Conservation (phyloP, 2,113 vertebrate species). For the Hippocampus guttulatus region DNA sequence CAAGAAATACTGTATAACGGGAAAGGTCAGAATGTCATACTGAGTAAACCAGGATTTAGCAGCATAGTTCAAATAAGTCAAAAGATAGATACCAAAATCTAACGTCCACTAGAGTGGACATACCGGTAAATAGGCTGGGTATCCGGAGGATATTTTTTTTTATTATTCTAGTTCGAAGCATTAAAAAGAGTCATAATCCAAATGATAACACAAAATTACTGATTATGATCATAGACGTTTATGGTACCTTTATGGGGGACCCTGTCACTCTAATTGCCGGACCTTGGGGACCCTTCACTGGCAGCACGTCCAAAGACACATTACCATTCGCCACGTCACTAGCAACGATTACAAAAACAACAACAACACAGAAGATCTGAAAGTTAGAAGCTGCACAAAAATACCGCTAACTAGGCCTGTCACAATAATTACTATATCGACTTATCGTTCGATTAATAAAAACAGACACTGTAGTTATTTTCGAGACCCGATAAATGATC, state of each 20-base stretch:
- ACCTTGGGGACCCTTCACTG: conserved; percentile 90
- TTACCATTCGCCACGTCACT: conserved; percentile 69
- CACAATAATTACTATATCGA: no score
- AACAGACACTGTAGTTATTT: no score
- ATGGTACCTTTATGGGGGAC: conserved; percentile 50
- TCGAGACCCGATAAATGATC: no score
- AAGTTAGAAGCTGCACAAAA: neutral
- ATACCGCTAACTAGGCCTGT: neutral
- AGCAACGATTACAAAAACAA: conserved; percentile 10
- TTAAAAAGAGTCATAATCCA: neutral
- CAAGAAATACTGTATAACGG: no score
- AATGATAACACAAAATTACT: neutral
- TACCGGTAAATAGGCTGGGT: no score
- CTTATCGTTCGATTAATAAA: no score
- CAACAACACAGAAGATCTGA: neutral
- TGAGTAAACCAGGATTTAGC: no score
- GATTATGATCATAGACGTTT: neutral
- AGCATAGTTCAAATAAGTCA: no score
- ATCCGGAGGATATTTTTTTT: neutral
- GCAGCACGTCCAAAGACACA: conserved; percentile 85
- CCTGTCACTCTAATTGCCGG: conserved; percentile 56
- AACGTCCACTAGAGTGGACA: no score
- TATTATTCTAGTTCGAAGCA: neutral
- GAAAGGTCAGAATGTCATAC: no score
- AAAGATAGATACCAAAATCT: no score